phyloP scores from a whole-genome alignment of 2,113 vertebrate genomes.

The Aviceda subcristata region DNA sequence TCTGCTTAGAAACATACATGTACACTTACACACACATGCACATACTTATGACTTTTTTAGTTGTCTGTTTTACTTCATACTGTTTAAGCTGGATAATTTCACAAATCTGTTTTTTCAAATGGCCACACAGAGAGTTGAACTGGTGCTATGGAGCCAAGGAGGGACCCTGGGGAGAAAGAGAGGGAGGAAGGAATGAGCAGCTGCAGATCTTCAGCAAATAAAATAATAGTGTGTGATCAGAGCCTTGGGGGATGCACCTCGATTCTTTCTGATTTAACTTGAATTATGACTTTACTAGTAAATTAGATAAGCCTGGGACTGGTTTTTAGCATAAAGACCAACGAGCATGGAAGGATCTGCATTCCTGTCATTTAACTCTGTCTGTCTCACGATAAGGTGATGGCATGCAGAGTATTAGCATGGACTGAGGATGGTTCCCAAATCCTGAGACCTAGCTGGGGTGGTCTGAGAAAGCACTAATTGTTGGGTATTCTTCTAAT shows the following conservation, averaged over 20 bases:
- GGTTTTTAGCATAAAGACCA: not conserved
- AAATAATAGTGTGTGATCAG: not conserved
- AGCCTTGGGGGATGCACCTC: not conserved
- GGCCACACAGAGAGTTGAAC: not conserved
- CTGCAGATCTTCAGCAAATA: constrained; percentile 5
- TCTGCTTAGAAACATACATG: not conserved
- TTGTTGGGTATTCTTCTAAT: not conserved
- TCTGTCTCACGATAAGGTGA: not conserved
- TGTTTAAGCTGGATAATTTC: not conserved
- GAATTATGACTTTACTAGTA: not conserved
- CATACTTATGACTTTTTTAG: not conserved
- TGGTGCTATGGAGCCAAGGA: not conserved
- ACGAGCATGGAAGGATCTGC: not conserved
- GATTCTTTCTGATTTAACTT: not conserved
- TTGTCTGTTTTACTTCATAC: not conserved
- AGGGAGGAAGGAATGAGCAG: not conserved
- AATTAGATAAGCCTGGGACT: not conserved
- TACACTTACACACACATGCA: not conserved
- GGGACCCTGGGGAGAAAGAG: not conserved
- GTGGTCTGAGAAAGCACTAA: not conserved
- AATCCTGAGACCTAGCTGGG: not conserved
- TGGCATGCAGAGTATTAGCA: accelerated
- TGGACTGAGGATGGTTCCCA: not conserved
- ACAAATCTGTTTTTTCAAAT: not conserved
- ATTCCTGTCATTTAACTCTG: not conserved